Evolutionary conservation across 30 jellyfish, hydroid and myxozoan genomes (phyloP).

Genomic region (Aurelia aurita complex sp. Pacific): DNA sequence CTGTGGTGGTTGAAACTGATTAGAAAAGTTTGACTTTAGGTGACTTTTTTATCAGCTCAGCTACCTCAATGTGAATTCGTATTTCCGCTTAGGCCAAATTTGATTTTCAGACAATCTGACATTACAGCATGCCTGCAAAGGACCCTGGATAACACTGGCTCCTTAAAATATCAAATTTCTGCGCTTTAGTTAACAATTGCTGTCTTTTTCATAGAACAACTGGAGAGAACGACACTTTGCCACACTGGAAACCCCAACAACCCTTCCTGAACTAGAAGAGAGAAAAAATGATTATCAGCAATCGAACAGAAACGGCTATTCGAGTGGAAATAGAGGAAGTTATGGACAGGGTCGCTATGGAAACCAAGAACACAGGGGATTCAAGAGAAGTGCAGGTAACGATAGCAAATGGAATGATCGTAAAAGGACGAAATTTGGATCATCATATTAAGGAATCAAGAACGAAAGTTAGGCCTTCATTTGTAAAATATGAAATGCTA

Average conservation of each 20-base stretch:
- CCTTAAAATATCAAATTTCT: not conserved
- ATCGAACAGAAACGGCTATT: not conserved
- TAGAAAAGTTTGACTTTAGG: no score
- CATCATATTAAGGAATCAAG: not conserved
- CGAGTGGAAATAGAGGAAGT: conserved; percentile 28
- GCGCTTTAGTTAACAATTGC: not conserved
- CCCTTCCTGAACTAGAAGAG: conserved; percentile 86
- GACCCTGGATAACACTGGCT: no score
- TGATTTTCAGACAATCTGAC: not conserved
- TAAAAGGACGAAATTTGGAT: conserved; percentile 28
- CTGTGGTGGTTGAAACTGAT: no score
- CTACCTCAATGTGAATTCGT: no score
- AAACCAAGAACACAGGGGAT: conserved; percentile 20
- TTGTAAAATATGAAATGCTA: no score
- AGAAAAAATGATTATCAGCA: conserved; percentile 18
- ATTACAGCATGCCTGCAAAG: not conserved
- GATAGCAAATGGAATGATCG: conserved; percentile 32
- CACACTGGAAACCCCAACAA: conserved; percentile 79
- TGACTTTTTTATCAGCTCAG: no score
- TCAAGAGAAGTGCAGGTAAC: conserved; percentile 9
- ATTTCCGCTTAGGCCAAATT: no score
- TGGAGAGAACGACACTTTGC: conserved; percentile 93
- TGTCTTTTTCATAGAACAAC: conserved; percentile 54
- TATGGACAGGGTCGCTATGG: conserved; percentile 18
- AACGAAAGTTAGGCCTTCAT: no score